phyloP scores from a whole-genome alignment of 2,113 vertebrate genomes.

The Thamnophis sirtalis region DNA sequence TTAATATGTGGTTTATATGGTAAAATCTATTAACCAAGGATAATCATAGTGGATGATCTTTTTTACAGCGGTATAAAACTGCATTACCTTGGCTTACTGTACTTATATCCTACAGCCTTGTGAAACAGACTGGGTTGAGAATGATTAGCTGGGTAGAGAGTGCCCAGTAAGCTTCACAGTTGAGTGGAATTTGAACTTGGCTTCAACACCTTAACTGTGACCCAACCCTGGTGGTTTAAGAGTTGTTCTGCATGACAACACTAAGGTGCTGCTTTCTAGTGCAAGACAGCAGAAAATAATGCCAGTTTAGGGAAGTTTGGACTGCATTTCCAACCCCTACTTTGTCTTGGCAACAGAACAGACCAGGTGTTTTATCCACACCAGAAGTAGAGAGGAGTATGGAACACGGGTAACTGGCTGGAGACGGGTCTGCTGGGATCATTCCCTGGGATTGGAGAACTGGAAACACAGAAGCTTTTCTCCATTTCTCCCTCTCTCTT shows the following conservation, averaged over 20 bases:
- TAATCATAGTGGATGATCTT: too few species aligned
- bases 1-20: neutral
- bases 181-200: neutral
- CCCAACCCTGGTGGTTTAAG: neutral
- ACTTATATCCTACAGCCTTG: neutral
- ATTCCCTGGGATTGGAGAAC: neutral
- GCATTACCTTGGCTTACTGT: neutral
- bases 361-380: neutral
- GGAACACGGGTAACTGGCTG: neutral
- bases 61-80: neutral
- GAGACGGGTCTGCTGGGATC: neutral
- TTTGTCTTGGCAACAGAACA: neutral
- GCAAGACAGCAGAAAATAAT: neutral
- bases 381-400: neutral
- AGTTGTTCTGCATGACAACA: neutral
- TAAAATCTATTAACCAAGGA: neutral
- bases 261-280: neutral
- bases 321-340: neutral
- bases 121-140: neutral
- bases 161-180: neutral
- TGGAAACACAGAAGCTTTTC: neutral
- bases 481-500: neutral
- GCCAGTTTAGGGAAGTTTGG: neutral
- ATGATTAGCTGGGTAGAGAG: neutral
- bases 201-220: neutral